phyloP scores from a whole-genome alignment of 2,113 vertebrate genomes.

The Oenanthe oenanthe region DNA sequence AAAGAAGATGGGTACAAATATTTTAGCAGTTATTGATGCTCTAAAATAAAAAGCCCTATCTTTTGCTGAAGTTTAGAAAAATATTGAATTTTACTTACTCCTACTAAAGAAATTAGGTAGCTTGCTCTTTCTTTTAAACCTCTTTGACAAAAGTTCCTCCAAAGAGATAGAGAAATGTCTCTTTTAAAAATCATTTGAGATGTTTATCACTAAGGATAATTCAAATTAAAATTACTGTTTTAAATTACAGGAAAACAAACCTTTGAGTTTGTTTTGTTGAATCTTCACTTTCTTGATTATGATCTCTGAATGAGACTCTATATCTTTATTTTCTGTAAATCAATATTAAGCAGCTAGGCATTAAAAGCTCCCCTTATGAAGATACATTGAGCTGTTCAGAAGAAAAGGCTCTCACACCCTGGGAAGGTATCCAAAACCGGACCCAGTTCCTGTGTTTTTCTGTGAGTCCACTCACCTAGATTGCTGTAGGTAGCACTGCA shows the following conservation, averaged over 20 bases:
- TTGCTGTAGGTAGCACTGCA: constrained; percentile 96
- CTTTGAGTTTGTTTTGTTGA: background rate
- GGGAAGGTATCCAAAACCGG: background rate
- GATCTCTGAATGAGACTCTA: background rate
- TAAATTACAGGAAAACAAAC: background rate
- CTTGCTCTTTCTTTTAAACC: background rate
- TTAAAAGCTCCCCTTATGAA: background rate
- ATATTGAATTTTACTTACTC: background rate
- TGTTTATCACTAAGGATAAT: background rate
- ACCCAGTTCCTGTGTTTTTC: background rate
- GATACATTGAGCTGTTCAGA: background rate
- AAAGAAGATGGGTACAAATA: background rate
- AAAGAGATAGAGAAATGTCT: background rate
- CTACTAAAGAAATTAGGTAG: background rate
- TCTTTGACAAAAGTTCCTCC: background rate
- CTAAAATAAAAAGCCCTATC: background rate
- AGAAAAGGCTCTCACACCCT: background rate
- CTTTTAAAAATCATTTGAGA: background rate
- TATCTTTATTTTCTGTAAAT: background rate
- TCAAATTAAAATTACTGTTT: background rate
- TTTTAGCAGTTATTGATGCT: background rate
- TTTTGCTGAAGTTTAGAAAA: background rate
- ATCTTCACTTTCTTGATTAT: background rate
- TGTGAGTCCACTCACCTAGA: constrained; percentile 79
- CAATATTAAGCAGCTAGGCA: background rate